Evolutionary conservation across 2,888 invertebrate genomes (phyloP).

Genomic region (Phlogophora meticulosa): DNA sequence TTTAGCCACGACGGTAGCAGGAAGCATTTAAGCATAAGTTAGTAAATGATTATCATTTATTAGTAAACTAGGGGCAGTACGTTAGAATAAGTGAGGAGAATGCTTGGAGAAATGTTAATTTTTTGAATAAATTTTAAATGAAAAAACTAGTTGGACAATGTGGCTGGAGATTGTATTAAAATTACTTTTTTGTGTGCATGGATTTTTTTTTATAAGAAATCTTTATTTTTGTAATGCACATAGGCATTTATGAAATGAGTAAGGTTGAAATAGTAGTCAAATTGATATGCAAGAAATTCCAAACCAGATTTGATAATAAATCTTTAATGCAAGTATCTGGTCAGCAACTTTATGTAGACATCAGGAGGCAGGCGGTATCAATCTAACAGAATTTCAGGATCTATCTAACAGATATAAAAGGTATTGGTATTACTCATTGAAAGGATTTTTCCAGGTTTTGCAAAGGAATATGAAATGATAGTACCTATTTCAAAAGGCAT

Average conservation of each 20-base stretch:
- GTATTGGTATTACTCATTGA: no score
- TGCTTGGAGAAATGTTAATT: constrained; percentile 66
- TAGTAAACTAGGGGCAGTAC: constrained; percentile 71
- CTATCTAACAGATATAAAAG: background rate
- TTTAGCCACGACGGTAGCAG: constrained; percentile 85
- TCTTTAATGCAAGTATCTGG: background rate
- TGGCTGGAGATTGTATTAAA: constrained; percentile 25
- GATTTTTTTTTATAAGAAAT: background rate
- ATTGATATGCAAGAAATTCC: background rate
- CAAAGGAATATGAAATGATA: background rate
- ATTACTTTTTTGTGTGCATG: constrained; percentile 5
- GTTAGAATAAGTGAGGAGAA: constrained; percentile 43
- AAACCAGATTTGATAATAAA: background rate
- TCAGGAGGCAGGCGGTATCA: background rate
- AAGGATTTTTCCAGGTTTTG: background rate
- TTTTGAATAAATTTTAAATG: constrained; percentile 67
- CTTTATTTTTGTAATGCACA: background rate
- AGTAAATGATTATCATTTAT: constrained; percentile 88
- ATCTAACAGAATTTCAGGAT: background rate
- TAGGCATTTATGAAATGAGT: background rate
- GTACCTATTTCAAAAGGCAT: constrained; percentile 1
- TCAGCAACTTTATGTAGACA: background rate
- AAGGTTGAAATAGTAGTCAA: background rate
- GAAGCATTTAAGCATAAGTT: constrained; percentile 86
- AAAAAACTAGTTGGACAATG: constrained; percentile 35